A percentile compares a stretch with the other conserved stretches of the same genome.
phyloP scores from a whole-genome alignment of 2,113 vertebrate genomes.

The Thamnaconus septentrionalis region DNA sequence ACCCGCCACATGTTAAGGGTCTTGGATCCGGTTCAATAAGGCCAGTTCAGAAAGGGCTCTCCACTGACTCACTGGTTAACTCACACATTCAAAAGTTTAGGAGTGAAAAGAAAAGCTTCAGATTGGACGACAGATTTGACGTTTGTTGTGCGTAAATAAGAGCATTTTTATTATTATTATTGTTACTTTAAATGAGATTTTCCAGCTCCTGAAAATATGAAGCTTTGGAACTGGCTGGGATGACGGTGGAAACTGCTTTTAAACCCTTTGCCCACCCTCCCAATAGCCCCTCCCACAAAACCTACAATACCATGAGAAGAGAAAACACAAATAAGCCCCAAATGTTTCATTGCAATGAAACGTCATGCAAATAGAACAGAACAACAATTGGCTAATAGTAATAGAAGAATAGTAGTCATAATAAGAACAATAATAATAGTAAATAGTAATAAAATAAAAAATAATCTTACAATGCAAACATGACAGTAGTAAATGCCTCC shows the following conservation, averaged over 20 bases:
- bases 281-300: slow-evolving; percentile 36
- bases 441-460: slow-evolving; percentile 78
- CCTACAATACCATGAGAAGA: slow-evolving; percentile 67
- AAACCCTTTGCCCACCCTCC: slow-evolving; percentile 45
- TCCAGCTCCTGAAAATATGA: slow-evolving; percentile 49
- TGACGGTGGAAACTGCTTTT: slow-evolving; percentile 40
- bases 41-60: slow-evolving; percentile 62
- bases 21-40: slow-evolving; percentile 59
- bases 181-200: slow-evolving; percentile 69
- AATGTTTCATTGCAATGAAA: slow-evolving; percentile 76
- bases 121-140: slow-evolving; percentile 2
- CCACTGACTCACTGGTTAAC: slow-evolving; percentile 35
- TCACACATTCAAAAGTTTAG: slow-evolving; percentile 65
- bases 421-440: slow-evolving; percentile 77
- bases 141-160: no score
- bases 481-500: slow-evolving; percentile 81
- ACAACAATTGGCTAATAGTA: slow-evolving; percentile 79
- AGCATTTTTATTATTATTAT: no score
- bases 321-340: slow-evolving; percentile 76
- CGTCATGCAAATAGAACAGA: slow-evolving; percentile 81
- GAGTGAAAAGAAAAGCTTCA: slow-evolving; percentile 43
- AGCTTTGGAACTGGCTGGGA: slow-evolving; percentile 52
- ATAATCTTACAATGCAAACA: slow-evolving; percentile 83
- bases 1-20: slow-evolving; percentile 41
- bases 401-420: slow-evolving; percentile 76